Conservation (phyloP, 2,888 invertebrate genomes). For the Julus scandinavius region DNA sequence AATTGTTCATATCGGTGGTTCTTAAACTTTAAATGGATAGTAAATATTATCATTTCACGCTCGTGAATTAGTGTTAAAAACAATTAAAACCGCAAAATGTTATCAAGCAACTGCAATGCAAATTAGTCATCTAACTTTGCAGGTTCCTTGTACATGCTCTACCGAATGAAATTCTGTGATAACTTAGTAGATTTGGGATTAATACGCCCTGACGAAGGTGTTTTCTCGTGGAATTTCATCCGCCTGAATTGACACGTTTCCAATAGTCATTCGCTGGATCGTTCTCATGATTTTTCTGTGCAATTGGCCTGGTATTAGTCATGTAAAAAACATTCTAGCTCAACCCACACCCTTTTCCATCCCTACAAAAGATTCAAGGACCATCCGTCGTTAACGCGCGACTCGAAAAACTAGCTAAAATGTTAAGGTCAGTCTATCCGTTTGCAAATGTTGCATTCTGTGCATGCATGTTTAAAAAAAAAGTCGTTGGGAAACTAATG, state of each 20-base stretch:
- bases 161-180: background rate
- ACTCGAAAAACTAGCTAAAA: conserved; percentile 19
- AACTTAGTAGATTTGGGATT: background rate
- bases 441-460: background rate
- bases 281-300: conserved; percentile 28
- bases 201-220: conserved; percentile 14
- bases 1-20: no score
- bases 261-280: background rate
- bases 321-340: background rate
- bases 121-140: background rate
- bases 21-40: background rate
- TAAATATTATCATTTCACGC: background rate
- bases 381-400: background rate
- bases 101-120: no score
- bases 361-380: conserved; percentile 40
- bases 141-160: background rate
- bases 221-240: background rate
- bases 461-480: background rate
- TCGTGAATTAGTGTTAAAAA: background rate
- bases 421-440: conserved; percentile 25
- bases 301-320: conserved; percentile 15
- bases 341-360: conserved; percentile 27
- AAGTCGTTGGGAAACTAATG: background rate
- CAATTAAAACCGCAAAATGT: no score
- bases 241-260: conserved; percentile 46